Base-by-base conservation (phyloP, 2,113 vertebrate species). In the Monarcha castaneiventris region DNA sequence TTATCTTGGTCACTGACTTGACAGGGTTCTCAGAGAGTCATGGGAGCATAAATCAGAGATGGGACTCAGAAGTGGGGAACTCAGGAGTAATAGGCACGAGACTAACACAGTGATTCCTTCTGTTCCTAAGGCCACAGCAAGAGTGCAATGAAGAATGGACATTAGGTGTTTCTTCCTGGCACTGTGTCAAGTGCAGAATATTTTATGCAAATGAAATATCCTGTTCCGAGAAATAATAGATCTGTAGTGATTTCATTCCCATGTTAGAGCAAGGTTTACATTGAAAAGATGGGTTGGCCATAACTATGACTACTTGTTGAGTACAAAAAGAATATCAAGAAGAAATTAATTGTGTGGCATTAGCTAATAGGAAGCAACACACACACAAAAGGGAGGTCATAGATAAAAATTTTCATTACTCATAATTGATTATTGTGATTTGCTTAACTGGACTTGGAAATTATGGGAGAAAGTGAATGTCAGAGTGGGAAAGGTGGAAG, bases 141-240 rank as follows among this genome's bases (percentile, higher is more conserved):
- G 87, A 95, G 92, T 20, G 2, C 77, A 15, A 52, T 96, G 98
- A 98, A 95, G 97, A 94, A 97, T 97, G 93, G 87, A 77, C 68
- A 48, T 63, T 88, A 96, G 98, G 96, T 91, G 95, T 97, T 97
- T 89, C 93, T 97, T 97, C 97, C 95, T 98, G 97, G 98, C 97
- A 97, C 90, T 86, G 86, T 97, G 97, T 98, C 98, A 98, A 96
- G 96, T 94, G 95, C 69, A 97, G 97, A 97, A 97, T 98, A 98
- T 97, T 97, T 98, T 98, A 98, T 98, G 98, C 97, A 98, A 98
- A 98, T 97, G 94, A 97, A 97, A 96, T 97, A 96, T 97, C 97
- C 96, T 97, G 58, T 98, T 98, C 98, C 98, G 96, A 98, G 98
- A 98, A 98, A 97, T 97, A 97, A 98, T 98, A 98, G 97, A 98